These are phyloP conservation scores for Philaenus spumarius DNA, from an alignment of 1,140 invertebrate species.

Conservation along the genomic window DNA sequence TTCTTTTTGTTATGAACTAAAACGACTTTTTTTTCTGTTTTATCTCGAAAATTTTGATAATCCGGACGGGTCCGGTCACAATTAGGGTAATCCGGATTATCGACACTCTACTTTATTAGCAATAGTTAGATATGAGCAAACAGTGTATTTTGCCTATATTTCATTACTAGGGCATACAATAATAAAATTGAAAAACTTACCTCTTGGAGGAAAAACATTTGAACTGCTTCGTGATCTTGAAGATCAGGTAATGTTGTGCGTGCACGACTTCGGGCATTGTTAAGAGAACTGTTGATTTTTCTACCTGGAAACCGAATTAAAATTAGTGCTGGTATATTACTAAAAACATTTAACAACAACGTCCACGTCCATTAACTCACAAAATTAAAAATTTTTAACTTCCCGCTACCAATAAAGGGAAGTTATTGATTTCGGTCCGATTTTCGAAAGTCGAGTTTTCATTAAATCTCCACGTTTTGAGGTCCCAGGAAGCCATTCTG, in stretches of 20 bases:
- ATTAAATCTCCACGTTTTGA: too few relatives aligned
- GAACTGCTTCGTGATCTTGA: conserved; percentile 85
- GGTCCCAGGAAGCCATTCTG: too few relatives aligned
- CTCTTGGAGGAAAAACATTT: conserved; percentile 41
- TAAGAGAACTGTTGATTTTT: conserved; percentile 44
- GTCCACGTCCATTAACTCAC: too few relatives aligned
- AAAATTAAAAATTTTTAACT: too few relatives aligned
- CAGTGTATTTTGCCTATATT: not conserved
- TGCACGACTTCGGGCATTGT: conserved; percentile 21
- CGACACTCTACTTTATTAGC: not conserved
- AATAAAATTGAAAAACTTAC: conserved; percentile 12
- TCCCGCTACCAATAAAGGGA: too few relatives aligned
- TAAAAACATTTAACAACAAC: too few relatives aligned
- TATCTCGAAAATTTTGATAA: too few relatives aligned
- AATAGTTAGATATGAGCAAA: not conserved
- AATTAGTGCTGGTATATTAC: not conserved
- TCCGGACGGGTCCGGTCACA: not conserved
- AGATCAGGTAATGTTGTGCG: conserved; percentile 64
- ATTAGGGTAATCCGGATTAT: not conserved
- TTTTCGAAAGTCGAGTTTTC: too few relatives aligned
- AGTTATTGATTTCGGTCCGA: too few relatives aligned
- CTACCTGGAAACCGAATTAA: conserved; percentile 43
- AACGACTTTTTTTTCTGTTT: too few relatives aligned
- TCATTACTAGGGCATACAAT: not conserved
- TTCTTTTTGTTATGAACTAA: too few relatives aligned